These are phyloP conservation scores for Tolmerus cingulatus DNA, from an alignment of 2,888 invertebrate genomes.

Conservation along the genomic window DNA sequence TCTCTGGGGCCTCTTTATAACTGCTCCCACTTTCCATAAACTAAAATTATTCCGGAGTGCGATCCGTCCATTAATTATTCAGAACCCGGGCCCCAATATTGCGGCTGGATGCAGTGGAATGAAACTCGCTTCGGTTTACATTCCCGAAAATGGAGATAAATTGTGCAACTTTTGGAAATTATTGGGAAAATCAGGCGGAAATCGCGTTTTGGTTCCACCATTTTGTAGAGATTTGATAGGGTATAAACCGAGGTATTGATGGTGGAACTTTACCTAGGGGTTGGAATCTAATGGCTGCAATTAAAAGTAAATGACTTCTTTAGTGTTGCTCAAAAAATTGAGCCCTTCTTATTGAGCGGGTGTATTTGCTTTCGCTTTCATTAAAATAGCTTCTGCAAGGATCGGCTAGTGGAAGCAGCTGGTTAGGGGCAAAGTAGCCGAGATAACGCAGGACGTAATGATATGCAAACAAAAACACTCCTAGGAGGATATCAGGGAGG, in stretches of 20 bases:
- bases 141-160: constrained; percentile 2
- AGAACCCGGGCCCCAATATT: not conserved
- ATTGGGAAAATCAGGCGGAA: not conserved
- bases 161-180: not conserved
- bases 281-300: not conserved
- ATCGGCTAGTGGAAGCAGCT: not conserved
- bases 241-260: not conserved
- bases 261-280: not conserved
- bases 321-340: not conserved
- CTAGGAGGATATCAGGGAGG: not conserved
- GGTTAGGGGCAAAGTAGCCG: not conserved
- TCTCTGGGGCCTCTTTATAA: constrained; percentile 31
- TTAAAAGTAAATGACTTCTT: not conserved
- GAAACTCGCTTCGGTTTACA: not conserved
- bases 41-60: constrained; percentile 35
- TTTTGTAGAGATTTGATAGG: not conserved
- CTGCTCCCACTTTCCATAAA: constrained; percentile 28
- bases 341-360: not conserved
- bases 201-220: not conserved
- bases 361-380: not conserved
- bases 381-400: not conserved
- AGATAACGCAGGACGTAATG: constrained; percentile 4
- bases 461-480: constrained; percentile 23
- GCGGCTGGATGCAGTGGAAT: not conserved
- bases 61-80: constrained; percentile 30